These are phyloP conservation scores for Astatotilapia flaviijosephi DNA, from an alignment of 2,113 vertebrate genomes.

Conservation along the genomic window DNA sequence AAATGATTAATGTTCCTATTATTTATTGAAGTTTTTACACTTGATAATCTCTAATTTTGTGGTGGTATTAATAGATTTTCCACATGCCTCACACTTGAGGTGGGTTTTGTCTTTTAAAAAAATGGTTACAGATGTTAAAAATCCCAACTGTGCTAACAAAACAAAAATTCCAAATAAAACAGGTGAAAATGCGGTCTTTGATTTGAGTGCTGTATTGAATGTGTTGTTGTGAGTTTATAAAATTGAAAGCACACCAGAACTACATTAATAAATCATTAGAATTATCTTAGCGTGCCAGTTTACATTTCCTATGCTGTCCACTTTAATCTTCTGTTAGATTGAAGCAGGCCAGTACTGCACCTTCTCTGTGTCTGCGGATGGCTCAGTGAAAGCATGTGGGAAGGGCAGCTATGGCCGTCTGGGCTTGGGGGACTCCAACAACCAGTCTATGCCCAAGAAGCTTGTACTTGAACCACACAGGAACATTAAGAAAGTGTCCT, in stretches of 20 bases:
- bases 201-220: background rate
- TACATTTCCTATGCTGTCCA: background rate
- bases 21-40: background rate
- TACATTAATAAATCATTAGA: background rate
- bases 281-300: background rate
- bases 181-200: background rate
- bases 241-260: background rate
- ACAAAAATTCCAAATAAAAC: background rate
- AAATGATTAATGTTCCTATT: background rate
- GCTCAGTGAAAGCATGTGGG: slow-evolving; percentile 77
- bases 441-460: slow-evolving; percentile 78
- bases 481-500: slow-evolving; percentile 76
- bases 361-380: slow-evolving; percentile 74
- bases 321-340: slow-evolving; percentile 55
- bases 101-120: background rate
- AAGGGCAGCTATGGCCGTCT: slow-evolving; percentile 80
- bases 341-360: slow-evolving; percentile 81
- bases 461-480: slow-evolving; percentile 75
- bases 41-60: background rate
- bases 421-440: slow-evolving; percentile 78
- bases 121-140: background rate
- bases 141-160: background rate
- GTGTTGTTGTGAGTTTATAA: background rate
- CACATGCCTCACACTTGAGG: background rate
- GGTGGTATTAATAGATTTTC: background rate